phyloP scores from a whole-genome alignment of 1,140 invertebrate species.

The Mizuhopecten yessoensis region DNA sequence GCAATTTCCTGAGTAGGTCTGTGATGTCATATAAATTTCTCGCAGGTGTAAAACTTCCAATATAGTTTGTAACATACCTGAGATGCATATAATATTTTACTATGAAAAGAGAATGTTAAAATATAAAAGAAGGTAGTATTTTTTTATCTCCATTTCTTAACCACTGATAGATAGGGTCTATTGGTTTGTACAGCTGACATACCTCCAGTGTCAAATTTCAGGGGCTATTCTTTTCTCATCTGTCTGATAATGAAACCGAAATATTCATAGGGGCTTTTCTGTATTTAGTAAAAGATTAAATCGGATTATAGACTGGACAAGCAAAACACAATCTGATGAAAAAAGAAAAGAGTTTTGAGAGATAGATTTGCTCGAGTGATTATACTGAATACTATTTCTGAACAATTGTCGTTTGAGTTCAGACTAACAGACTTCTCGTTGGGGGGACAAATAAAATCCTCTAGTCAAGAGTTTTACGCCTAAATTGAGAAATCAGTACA shows the following conservation, averaged over 20 bases:
- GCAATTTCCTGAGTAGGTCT: conserved; percentile 13
- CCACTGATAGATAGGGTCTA: background rate
- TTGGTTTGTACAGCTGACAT: background rate
- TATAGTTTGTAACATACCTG: background rate
- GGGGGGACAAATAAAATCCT: background rate
- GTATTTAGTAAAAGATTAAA: conserved; percentile 27
- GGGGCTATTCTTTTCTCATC: background rate
- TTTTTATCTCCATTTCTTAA: background rate
- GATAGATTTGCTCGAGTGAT: conserved; percentile 16
- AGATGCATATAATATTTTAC: conserved; percentile 40
- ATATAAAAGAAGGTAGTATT: background rate
- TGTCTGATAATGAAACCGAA: conserved; percentile 8
- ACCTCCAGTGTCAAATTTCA: conserved; percentile 15
- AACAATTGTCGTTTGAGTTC: background rate
- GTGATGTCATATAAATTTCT: conserved; percentile 39
- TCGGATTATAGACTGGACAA: conserved; percentile 16
- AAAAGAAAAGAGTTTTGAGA: background rate
- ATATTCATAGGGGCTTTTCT: conserved; percentile 11
- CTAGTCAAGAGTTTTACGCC: background rate
- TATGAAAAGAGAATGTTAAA: conserved; percentile 27
- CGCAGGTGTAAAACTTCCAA: conserved; percentile 32
- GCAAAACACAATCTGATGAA: conserved; percentile 13
- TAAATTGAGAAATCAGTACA: conserved; percentile 14
- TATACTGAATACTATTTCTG: background rate
- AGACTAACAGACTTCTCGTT: conserved; percentile 11